These are phyloP conservation scores for Poeciliopsis retropinna DNA, from an alignment of 2,113 vertebrate species.

Conservation along the genomic window DNA sequence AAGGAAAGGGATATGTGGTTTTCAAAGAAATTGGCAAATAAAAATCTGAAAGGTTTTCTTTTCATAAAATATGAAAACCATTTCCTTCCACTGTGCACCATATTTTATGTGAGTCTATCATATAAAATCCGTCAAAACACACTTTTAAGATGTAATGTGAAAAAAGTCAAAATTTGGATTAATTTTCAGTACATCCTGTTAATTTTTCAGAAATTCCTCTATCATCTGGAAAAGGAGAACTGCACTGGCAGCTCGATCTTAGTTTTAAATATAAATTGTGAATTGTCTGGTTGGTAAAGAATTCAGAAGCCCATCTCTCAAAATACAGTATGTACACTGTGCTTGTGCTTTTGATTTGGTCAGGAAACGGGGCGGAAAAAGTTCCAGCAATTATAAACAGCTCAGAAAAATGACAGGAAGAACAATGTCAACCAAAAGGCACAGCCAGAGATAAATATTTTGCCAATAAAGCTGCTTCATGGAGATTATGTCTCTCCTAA, in stretches of 20 bases:
- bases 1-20: not conserved
- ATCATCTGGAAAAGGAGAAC: not conserved
- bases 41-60: not conserved
- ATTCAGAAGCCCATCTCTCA: not conserved
- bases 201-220: too few relatives aligned
- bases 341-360: not conserved
- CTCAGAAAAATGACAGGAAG: slow-evolving; percentile 43
- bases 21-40: not conserved
- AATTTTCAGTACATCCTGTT: too few relatives aligned
- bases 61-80: too few relatives aligned
- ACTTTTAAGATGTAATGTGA: too few relatives aligned
- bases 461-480: not conserved
- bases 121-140: too few relatives aligned
- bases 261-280: slow-evolving; percentile 3
- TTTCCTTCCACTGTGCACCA: not conserved
- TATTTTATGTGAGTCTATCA: not conserved
- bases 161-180: too few relatives aligned
- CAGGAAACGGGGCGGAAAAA: not conserved
- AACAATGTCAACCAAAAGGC: slow-evolving; percentile 43
- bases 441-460: slow-evolving; percentile 7
- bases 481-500: slow-evolving; percentile 3
- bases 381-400: slow-evolving; percentile 66
- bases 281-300: slow-evolving; percentile 11
- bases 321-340: not conserved
- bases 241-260: not conserved